Percentiles rank a stretch among this genome's conserved stretches.
These are phyloP conservation scores for Cyprinodon tularosa DNA, from an alignment of 2,113 vertebrate species.

Conservation along the genomic window DNA sequence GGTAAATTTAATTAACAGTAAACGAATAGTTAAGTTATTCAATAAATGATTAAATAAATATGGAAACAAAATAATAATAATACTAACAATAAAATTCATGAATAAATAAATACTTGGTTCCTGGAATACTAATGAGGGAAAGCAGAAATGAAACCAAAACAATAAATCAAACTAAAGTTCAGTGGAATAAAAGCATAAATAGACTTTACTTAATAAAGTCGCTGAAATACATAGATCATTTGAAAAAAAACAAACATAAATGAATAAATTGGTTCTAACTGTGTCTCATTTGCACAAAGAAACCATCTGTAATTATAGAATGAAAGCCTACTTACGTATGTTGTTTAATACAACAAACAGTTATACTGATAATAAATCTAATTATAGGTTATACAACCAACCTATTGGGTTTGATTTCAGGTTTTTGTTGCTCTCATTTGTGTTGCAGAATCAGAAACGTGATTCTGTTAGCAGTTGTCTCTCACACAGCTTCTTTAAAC, in stretches of 20 bases:
- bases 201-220: neutral
- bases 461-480: neutral
- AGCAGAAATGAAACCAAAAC: neutral
- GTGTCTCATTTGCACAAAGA: neutral
- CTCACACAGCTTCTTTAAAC: neutral
- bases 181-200: neutral
- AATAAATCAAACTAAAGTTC: neutral
- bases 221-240: neutral
- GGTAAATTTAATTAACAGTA: no score
- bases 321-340: no score
- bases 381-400: neutral
- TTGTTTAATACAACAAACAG: no score
- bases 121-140: neutral
- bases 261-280: neutral
- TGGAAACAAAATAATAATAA: neutral
- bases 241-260: neutral
- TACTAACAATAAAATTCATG: neutral
- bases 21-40: no score
- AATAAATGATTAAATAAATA: neutral
- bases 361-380: neutral
- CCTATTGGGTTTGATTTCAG: neutral
- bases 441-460: neutral
- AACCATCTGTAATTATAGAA: neutral
- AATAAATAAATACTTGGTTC: neutral
- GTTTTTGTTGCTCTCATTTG: neutral